Conservation (phyloP, 2,797 vertebrate genomes). For the Nannoperca australis region DNA sequence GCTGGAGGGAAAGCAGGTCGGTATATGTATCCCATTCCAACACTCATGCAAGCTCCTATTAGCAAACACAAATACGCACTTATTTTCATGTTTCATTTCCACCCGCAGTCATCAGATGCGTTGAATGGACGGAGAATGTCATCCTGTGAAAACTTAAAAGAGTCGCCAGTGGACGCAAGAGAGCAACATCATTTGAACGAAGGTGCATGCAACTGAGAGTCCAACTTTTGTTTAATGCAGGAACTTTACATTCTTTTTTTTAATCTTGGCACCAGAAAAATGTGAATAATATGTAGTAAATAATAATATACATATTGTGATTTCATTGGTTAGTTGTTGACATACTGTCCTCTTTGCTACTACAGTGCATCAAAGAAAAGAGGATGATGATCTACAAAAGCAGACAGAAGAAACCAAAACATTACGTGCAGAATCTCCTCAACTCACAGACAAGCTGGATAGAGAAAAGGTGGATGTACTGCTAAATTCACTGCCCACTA, state of each 20-base stretch:
- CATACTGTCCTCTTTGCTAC: not conserved
- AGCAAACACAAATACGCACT: not conserved
- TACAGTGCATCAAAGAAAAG: constrained; percentile 30
- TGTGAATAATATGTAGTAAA: not conserved
- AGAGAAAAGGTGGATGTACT: constrained; percentile 31
- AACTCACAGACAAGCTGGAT: constrained; percentile 14
- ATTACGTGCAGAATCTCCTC: constrained; percentile 22
- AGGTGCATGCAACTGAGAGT: constrained; percentile 18
- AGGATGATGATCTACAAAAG: constrained; percentile 22
- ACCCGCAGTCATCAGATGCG: constrained; percentile 48
- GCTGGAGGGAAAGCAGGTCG: constrained; percentile 80
- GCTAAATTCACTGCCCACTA: not conserved
- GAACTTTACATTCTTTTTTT: not conserved
- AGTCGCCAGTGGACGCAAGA: constrained; percentile 46
- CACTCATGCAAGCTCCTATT: not conserved
- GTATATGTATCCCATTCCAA: constrained; percentile 5
- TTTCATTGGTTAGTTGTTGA: not conserved
- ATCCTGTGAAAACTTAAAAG: constrained; percentile 37
- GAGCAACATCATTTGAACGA: constrained; percentile 40
- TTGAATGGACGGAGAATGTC: constrained; percentile 67
- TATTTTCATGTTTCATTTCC: constrained; percentile 4
- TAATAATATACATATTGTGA: not conserved
- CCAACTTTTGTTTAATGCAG: not conserved
- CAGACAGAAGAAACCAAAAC: constrained; percentile 26
- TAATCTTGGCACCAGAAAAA: not conserved